A percentile compares a stretch with the other conserved stretches of the same genome.
These are phyloP conservation scores for Percopsis omiscomaycus DNA, from an alignment of 2,797 vertebrate species.

Conservation along the genomic window DNA sequence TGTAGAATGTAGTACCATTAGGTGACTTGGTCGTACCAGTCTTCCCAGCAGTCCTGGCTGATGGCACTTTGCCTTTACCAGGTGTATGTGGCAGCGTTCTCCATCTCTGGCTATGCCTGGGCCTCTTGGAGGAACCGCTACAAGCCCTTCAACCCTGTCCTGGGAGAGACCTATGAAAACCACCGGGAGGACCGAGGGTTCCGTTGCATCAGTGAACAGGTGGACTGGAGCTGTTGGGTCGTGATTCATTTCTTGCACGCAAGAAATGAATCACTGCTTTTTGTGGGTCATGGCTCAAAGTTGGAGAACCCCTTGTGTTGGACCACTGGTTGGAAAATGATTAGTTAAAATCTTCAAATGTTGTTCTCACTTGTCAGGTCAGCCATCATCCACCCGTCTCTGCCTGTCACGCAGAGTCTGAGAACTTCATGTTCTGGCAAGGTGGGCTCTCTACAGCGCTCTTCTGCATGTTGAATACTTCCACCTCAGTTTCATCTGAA, in stretches of 20 bases:
- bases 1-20: too few species aligned
- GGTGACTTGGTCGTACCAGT: too few species aligned
- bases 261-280: too few species aligned
- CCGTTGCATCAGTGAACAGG: slow-evolving; percentile 88
- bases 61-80: slow-evolving; percentile 38
- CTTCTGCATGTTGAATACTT: too few species aligned
- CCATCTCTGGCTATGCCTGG: slow-evolving; percentile 90
- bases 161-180: slow-evolving; percentile 91
- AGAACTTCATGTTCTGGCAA: slow-evolving; percentile 94
- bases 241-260: too few species aligned
- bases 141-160: slow-evolving; percentile 92
- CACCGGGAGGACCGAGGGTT: slow-evolving; percentile 86
- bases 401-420: slow-evolving; percentile 87
- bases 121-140: slow-evolving; percentile 86
- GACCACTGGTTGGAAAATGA: too few species aligned
- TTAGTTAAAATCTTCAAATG: too few species aligned
- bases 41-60: background rate
- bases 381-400: slow-evolving; percentile 90
- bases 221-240: slow-evolving; percentile 33
- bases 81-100: slow-evolving; percentile 87
- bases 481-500: background rate
- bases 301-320: too few species aligned
- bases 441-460: slow-evolving; percentile 67
- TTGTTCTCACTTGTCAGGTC: slow-evolving; percentile 71
- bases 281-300: too few species aligned